Evolutionary conservation across 2,888 invertebrate species (phyloP).

Genomic region (Dryomyza anilis): DNA sequence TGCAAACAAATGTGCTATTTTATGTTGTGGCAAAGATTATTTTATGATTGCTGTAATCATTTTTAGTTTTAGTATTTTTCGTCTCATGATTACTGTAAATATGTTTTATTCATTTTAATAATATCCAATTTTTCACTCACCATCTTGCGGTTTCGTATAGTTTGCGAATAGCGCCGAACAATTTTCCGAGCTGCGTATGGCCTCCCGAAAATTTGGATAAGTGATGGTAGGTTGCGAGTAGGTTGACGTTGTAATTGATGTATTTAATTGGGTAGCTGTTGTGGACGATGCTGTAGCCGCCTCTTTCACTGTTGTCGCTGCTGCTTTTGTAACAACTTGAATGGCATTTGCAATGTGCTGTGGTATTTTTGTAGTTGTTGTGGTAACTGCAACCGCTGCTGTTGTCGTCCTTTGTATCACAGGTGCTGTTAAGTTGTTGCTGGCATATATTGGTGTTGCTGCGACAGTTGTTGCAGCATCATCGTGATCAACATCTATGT

Average conservation of each 20-base stretch:
- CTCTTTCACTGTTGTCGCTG: constrained; percentile 21
- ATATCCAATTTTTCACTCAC: too few species aligned
- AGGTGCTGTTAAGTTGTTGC: too few species aligned
- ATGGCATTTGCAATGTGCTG: constrained; percentile 32
- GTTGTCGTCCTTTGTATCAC: too few species aligned
- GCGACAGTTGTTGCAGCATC: constrained; percentile 12
- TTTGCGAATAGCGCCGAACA: constrained; percentile 54
- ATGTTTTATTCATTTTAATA: too few species aligned
- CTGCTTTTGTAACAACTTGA: constrained; percentile 18
- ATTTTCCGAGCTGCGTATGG: constrained; percentile 47
- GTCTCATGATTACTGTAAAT: too few species aligned
- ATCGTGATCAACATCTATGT: constrained; percentile 13
- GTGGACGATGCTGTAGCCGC: constrained; percentile 25
- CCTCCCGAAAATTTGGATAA: constrained; percentile 41
- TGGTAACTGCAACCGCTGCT: constrained; percentile 15
- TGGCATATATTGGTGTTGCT: constrained; percentile 5
- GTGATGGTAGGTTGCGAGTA: constrained; percentile 36
- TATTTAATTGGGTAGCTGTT: constrained; percentile 27
- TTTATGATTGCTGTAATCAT: too few species aligned
- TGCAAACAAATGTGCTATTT: too few species aligned
- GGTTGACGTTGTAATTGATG: constrained; percentile 6
- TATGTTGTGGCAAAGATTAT: too few species aligned
- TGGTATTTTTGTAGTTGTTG: constrained; percentile 34
- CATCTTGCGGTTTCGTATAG: constrained; percentile 49
- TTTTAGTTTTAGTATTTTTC: too few species aligned